Evolutionary conservation across 2,113 vertebrate genomes (phyloP).

Genomic region (Nyctibius bracteatus): DNA sequence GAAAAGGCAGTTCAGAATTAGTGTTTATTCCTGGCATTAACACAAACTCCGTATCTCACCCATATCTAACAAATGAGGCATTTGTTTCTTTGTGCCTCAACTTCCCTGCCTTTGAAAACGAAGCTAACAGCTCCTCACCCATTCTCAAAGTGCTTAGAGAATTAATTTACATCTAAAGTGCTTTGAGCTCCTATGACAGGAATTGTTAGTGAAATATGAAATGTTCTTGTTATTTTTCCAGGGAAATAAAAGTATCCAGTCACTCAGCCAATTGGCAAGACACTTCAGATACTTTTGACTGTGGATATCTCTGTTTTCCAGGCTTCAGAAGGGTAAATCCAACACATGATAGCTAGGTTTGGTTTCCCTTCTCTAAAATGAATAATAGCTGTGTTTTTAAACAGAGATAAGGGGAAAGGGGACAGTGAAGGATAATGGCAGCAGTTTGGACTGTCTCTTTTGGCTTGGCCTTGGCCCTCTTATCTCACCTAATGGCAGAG

Average conservation of each 20-base stretch:
- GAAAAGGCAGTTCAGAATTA: background rate
- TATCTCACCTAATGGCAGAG: constrained; percentile 77
- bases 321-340: background rate
- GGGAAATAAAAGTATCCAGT: background rate
- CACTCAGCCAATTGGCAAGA: background rate
- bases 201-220: constrained; percentile 20
- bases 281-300: constrained; percentile 11
- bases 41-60: background rate
- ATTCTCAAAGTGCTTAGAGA: background rate
- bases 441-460: constrained; percentile 36
- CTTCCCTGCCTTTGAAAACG: background rate
- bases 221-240: constrained; percentile 24
- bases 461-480: constrained; percentile 68
- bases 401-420: constrained; percentile 59
- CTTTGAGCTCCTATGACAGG: background rate
- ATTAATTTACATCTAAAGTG: background rate
- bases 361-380: constrained; percentile 34
- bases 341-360: constrained; percentile 52
- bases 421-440: constrained; percentile 54
- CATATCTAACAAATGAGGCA: background rate
- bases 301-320: constrained; percentile 45
- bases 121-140: background rate
- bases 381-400: constrained; percentile 62
- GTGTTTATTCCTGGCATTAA: background rate
- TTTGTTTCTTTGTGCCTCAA: background rate